Evolutionary conservation across 1,140 invertebrate genomes (phyloP).

Genomic region (Agrilus planipennis): DNA sequence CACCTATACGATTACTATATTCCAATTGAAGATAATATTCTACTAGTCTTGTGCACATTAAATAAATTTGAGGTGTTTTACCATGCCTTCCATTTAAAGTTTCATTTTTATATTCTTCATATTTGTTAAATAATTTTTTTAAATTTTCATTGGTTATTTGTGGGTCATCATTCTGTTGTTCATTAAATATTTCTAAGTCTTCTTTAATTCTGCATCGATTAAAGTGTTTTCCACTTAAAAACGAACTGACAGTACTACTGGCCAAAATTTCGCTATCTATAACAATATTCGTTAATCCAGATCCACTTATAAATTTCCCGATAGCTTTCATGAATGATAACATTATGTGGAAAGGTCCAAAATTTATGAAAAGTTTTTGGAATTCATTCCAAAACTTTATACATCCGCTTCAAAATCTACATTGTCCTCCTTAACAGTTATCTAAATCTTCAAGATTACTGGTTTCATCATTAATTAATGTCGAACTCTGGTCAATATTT

Average conservation of each 20-base stretch:
- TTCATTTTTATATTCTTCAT: slow-evolving; percentile 21
- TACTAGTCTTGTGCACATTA: slow-evolving; percentile 7
- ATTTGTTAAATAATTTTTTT: slow-evolving; percentile 13
- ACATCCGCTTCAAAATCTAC: too few species aligned
- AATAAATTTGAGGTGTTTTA: slow-evolving; percentile 12
- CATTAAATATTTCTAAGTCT: too few species aligned
- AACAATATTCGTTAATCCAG: not conserved
- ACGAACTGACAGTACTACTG: not conserved
- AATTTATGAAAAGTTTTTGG: not conserved
- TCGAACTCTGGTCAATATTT: too few species aligned
- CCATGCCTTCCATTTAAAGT: slow-evolving; percentile 12
- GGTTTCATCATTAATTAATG: too few species aligned
- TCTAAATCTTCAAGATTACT: too few species aligned
- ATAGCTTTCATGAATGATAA: not conserved
- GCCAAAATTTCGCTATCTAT: not conserved
- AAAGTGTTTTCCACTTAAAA: not conserved
- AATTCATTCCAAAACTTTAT: too few species aligned
- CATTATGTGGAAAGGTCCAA: not conserved
- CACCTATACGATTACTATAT: slow-evolving; percentile 9
- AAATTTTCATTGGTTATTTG: not conserved
- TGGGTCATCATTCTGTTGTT: too few species aligned
- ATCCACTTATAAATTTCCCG: not conserved
- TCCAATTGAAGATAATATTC: slow-evolving; percentile 9
- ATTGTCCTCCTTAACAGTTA: too few species aligned
- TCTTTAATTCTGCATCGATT: too few species aligned